Evolutionary conservation across 2,888 invertebrate species (phyloP), one percentile per base, ranked within the genome.

Genomic region (Clivina fossor): DNA sequence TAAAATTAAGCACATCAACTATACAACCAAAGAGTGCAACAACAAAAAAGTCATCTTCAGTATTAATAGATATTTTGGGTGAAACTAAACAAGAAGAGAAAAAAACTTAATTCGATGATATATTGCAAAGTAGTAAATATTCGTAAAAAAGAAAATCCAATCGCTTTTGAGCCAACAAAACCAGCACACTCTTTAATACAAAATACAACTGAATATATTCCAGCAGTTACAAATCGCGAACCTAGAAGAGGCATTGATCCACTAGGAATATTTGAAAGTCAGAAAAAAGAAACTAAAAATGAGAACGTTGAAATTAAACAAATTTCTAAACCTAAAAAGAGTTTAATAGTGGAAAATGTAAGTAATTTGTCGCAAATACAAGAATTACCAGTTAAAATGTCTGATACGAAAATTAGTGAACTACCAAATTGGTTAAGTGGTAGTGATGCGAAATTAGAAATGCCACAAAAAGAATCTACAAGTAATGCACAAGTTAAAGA

Each of bases 101-200:
- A 60, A 60, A 64, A 20, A 46, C 63, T 15, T 66, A 69, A 15
- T 69, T 74, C 57, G 67, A 69, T 55, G 71, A 71, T 58, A 67
- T 68, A 40, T 57, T 71, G 50, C 73, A 70, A 47, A 64, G 62
- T 49, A 71, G 67, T 61, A 56, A n/a, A 48, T 7, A 16, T 50
- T 4, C 59, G 51, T 9, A 62, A 62, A 58, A 28, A 44, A 13
- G 60, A 60, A 4, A n/a, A n/a, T n/a, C n/a, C n/a, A n/a, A n/a
- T n/a, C n/a, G n/a, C n/a, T n/a, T 70, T 63, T 54, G 58, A 67
- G 9, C 68, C 65, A 54, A 61, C 67, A 28, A 74, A 69, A 59
- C 63, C 65, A 28, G 74, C 73, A 40, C 72, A 73, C 59, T 63
- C 74, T 15, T 15, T n/a, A 9, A 8, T 22, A 13, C 46, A 16